These are phyloP conservation scores for Upupa epops DNA, from an alignment of 2,113 vertebrate species.

Conservation along the genomic window DNA sequence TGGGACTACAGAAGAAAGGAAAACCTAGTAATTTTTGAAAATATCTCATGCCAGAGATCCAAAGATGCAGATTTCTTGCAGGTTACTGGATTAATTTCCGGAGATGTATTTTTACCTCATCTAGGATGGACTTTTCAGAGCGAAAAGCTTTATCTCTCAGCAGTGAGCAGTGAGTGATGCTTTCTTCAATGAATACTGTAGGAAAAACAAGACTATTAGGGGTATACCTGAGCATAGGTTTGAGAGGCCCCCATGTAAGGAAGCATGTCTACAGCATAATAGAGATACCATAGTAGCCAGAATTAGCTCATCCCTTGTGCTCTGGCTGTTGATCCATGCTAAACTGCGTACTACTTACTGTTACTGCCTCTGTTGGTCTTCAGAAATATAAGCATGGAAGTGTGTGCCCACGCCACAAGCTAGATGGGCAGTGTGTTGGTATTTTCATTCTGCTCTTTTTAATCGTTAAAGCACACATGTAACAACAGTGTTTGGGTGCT, in stretches of 20 bases:
- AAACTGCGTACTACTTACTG: background rate
- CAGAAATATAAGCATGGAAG: rapidly evolving
- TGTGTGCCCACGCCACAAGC: rapidly evolving
- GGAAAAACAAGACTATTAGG: rapidly evolving
- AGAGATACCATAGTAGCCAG: background rate
- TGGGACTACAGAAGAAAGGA: background rate
- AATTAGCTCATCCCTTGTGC: background rate
- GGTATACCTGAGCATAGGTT: background rate
- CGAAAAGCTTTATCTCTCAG: background rate
- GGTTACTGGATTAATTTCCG: background rate
- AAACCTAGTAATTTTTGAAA: background rate
- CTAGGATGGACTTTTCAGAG: background rate
- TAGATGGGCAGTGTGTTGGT: rapidly evolving
- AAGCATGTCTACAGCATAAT: background rate
- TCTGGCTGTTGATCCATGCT: background rate
- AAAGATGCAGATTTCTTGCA: background rate
- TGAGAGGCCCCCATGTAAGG: background rate
- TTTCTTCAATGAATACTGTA: background rate
- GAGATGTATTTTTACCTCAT: background rate
- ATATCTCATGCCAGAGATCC: background rate
- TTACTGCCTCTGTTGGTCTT: background rate
- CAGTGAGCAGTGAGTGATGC: background rate
- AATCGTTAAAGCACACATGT: rapidly evolving
- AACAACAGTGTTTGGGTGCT: background rate
- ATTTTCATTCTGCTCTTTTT: background rate